Base-by-base conservation (phyloP, 2,888 invertebrate species). In the Chesias legatella region DNA sequence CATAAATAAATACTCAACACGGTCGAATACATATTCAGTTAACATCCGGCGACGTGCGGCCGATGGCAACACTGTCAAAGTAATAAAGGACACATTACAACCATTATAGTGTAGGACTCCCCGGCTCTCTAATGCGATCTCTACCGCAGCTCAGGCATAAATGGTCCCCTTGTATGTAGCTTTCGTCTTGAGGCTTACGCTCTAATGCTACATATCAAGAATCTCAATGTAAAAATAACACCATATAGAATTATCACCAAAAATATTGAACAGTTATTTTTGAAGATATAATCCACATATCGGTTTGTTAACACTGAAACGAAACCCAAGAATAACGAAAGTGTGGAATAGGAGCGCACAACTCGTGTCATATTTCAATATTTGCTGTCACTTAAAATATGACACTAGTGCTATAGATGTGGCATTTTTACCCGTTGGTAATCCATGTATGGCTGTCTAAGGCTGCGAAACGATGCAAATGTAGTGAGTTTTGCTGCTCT, bases 131-230 rank as follows among this genome's bases (percentile, higher is more conserved):
- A 54, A 13, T 5, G 7, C 13, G 13, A 17, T 17, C 13, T 17
- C 13, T 17, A 34, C 17, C 24, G 33, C 34, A 26, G n/a, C 43
- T 44, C 49, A 43, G 46, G 25, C 23, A 10, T 36, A 21, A 29
- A 42, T 36, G 9, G 10, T 42, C 45, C 43, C 44, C 43, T 48
- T 55, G 52, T 57, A 60, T 63, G 71, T 65, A 68, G 73, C 73
- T 73, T 73, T 63, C 67, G 73, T 67, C 73, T 68, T 57, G 56
- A 69, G 78, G 76, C 78, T 74, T 72, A 62, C 72, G 71, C 75
- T 74, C 66, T 61, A 51, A 68, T 60, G 69, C 72, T 73, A 82
- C 81, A 82, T 84, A 83, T 83, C 83, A 83, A 71, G 80, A 83
- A 82, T 82, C 82, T 83, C 81, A 74, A 60, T 67, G 60, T 61